Evolutionary conservation across 2,113 vertebrate genomes (phyloP).

Genomic region (Neolamprologus hecqui): DNA sequence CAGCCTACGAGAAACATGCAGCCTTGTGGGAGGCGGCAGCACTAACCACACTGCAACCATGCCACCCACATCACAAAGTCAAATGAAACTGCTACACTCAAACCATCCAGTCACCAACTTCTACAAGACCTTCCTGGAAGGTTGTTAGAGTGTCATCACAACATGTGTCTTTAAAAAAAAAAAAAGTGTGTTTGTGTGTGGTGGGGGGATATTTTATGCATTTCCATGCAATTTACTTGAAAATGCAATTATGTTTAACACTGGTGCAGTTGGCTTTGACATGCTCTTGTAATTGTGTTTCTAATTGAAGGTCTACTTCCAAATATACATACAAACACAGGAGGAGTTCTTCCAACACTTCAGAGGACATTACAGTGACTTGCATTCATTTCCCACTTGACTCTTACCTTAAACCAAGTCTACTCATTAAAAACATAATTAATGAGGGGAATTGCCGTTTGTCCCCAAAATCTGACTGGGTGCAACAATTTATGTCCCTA

Average conservation of each 20-base stretch:
- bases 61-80: slow-evolving; percentile 26
- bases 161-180: background rate
- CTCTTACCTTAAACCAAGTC: background rate
- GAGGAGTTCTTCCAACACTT: background rate
- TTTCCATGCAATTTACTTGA: slow-evolving; percentile 8
- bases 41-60: slow-evolving; percentile 26
- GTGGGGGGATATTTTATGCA: background rate
- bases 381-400: background rate
- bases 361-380: background rate
- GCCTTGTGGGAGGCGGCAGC: slow-evolving; percentile 7
- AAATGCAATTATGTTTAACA: slow-evolving; percentile 21
- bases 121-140: slow-evolving; percentile 12
- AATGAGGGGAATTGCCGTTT: background rate
- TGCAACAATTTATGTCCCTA: background rate
- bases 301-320: slow-evolving; percentile 19
- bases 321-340: background rate
- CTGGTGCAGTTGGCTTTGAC: background rate
- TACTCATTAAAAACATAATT: background rate
- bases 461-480: background rate
- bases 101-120: background rate
- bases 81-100: background rate
- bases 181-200: background rate
- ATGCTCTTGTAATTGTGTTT: slow-evolving; percentile 3
- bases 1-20: slow-evolving; percentile 22
- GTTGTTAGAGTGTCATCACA: background rate